Base-by-base conservation (phyloP, 2,113 vertebrate genomes). In the Madoqua kirkii region DNA sequence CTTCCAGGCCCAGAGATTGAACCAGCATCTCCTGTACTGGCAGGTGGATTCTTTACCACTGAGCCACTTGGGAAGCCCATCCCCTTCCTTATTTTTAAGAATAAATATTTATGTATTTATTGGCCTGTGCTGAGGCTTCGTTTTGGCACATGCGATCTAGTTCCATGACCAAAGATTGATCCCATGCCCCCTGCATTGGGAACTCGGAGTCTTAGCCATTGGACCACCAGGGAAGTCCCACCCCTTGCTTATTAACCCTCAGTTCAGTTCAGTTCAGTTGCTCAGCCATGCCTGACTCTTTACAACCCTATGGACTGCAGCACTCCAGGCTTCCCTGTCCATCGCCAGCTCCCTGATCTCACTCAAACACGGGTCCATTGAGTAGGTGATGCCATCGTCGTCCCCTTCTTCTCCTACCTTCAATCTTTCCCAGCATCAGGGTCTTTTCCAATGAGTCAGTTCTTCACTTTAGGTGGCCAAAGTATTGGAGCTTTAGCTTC, bases 271-370 rank as follows among this genome's bases (percentile, higher is more conserved):
- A 64, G 62, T n/a, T n/a, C 7, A n/a, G 9, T 67, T 21, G 64
- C 33, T 67, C 64, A 21, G 64, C 4, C 0, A 0, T 67, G n/a
- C 21, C 64, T 0, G 0, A 36, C 64, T 36, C 19, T 67, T 71
- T 71, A 1, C 5, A 0, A 71, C 64, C 64, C n/a, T 17, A 36
- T 21, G 64, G n/a, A 36, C 17, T 11, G 64, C 17, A 21, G 16
- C n/a, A 11, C 9, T 1, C 19, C n/a, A 36, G 64, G 64, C n/a
- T 3, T 71, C n/a, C 64, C 8, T 36, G 64, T 71, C 64, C 9
- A 36, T 71, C 7, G 9, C 64, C 64, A 71, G 21, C n/a, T 21
- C 64, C 64, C 0, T 0, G 17, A 67, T 17, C 9, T 71, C 10
- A 21, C 17, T 21, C 64, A 71, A 11, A 71, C 64, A 0, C 17